Percentiles rank a stretch among this genome's conserved stretches.
phyloP scores from a whole-genome alignment of 2,797 vertebrate species.

The Phaenicophaeus curvirostris region DNA sequence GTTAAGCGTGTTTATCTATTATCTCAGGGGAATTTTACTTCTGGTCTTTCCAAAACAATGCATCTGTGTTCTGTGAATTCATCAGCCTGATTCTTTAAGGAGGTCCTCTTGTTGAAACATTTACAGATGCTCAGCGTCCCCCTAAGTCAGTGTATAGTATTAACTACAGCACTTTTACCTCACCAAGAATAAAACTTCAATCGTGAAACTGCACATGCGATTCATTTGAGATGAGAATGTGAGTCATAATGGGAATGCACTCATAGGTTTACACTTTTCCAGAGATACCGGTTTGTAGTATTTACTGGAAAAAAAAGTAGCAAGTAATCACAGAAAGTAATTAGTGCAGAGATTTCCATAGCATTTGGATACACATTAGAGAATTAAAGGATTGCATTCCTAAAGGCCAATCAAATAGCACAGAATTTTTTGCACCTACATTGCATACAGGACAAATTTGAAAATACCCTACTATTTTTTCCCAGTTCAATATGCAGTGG shows the following conservation, averaged over 20 bases:
- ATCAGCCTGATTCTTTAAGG: neutral
- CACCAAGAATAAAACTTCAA: neutral
- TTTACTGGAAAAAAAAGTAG: neutral
- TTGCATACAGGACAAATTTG: neutral
- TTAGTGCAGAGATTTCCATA: neutral
- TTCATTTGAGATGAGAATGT: neutral
- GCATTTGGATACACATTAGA: neutral
- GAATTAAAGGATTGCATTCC: neutral
- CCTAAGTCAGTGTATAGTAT: neutral
- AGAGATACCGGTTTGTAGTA: neutral
- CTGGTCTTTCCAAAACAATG: neutral
- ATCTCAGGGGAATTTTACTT: neutral
- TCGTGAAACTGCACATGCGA: neutral
- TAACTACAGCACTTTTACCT: neutral
- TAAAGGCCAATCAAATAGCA: neutral
- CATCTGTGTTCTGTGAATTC: neutral
- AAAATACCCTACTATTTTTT: neutral
- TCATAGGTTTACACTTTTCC: neutral
- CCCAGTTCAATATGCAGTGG: neutral
- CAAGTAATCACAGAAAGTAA: neutral
- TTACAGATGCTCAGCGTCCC: neutral
- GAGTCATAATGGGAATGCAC: constrained; percentile 7
- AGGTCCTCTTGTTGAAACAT: neutral
- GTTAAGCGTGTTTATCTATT: neutral
- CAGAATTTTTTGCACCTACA: neutral